A percentile compares a stretch with the other conserved stretches of the same genome.
These are phyloP conservation scores for Bombycilla garrulus DNA, from an alignment of 2,113 vertebrate species.

Conservation along the genomic window DNA sequence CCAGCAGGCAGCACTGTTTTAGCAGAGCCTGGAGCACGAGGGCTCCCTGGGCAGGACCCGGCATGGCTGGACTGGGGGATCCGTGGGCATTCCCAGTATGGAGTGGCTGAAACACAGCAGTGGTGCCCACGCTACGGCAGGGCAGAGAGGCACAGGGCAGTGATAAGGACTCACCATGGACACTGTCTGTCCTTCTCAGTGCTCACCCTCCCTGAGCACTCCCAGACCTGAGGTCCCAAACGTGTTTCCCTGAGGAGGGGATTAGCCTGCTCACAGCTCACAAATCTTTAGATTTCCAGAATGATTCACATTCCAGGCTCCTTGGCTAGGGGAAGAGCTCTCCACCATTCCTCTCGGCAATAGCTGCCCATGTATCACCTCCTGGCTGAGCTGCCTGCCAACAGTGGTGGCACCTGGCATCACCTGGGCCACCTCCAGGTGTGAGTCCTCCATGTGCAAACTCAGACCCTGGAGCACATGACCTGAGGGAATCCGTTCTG, in stretches of 20 bases:
- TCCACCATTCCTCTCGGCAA: background rate
- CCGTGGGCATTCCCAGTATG: accelerated
- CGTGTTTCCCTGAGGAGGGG: accelerated
- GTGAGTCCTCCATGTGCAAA: background rate
- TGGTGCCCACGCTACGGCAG: background rate
- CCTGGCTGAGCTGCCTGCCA: background rate
- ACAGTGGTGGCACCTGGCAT: background rate
- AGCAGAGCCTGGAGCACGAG: background rate
- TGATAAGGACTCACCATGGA: background rate
- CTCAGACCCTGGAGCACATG: background rate
- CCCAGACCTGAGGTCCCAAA: background rate
- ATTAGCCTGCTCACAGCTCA: accelerated
- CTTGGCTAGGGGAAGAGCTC: background rate
- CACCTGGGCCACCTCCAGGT: background rate
- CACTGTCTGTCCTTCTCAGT: background rate
- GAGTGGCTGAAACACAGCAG: too few relatives aligned
- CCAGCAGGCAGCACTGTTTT: accelerated
- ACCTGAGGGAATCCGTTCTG: background rate
- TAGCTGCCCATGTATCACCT: accelerated
- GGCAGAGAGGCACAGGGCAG: background rate
- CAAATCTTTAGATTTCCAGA: accelerated
- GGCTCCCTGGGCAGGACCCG: accelerated
- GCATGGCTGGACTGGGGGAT: background rate
- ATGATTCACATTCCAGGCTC: background rate
- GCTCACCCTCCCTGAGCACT: accelerated